Evolutionary conservation across 2,113 vertebrate genomes (phyloP), one percentile per base, ranked within the genome.

Genomic region (Laticauda laticaudata): DNA sequence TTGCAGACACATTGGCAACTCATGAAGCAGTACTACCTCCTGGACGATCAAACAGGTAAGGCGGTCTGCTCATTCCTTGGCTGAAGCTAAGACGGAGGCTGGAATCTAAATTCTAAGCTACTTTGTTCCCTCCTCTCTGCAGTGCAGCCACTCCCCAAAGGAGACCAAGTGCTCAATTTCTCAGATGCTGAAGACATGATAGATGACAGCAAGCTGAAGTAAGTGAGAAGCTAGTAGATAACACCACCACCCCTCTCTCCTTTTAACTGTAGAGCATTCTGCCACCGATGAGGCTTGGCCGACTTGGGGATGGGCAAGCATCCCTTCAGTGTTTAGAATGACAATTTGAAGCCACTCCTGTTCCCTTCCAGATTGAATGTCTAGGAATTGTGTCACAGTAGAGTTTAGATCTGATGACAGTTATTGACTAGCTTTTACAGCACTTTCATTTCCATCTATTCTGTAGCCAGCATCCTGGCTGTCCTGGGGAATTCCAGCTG

Each of bases 1-100:
- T 97, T 99, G 92, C 98, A 99, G 97, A 98, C 99, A 2, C 99
- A 99, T 96, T 99, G 99, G 99, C 99, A 99, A 96, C 98, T 99
- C 87, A 98, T 99, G 95, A 99, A 99, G 94, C 99, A 99, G 96
- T 99, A 99, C 95, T 99, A 99, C 97, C 97, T 99, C 61, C 97
- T 99, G 93, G 99, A 99, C 11, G 99, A 99, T 95, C 99, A 99
- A 97, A 99, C 98, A 89, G 99, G 99, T 99, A 96, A 95, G 86
- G 89, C 9, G 0, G n/a, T 48, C 1, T 0, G 0, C 5, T 43
- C 1, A 24, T 0, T 4, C 4, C 4, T 18, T 34, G 20, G 54
- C 45, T 15, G 8, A n/a, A 12, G 11, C 2, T 0, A 20, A 2
- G 10, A 26, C 54, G 5, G 86, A 3, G 23, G 2, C 12, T 48